Evolutionary conservation across 2,113 vertebrate species (phyloP).

Genomic region (Lamprotornis superbus): DNA sequence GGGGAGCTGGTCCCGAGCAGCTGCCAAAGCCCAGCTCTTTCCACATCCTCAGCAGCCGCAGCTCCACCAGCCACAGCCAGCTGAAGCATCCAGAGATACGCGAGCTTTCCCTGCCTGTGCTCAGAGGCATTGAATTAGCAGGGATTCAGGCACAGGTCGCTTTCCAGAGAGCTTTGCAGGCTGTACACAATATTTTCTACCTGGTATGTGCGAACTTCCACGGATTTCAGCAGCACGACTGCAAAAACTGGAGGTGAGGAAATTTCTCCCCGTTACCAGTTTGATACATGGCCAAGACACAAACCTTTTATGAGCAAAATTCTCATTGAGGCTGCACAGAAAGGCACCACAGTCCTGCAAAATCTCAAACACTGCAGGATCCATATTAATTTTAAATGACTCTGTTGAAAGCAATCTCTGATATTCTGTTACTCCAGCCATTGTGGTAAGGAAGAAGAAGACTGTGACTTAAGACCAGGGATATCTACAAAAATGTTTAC

Average conservation of each 20-base stretch:
- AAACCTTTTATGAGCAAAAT: neutral
- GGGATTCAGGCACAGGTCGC: neutral
- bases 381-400: neutral
- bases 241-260: neutral
- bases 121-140: neutral
- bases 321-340: neutral
- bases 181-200: neutral
- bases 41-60: neutral
- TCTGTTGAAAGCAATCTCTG: neutral
- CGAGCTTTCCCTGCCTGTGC: neutral
- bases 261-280: neutral
- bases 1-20: neutral
- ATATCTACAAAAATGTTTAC: neutral
- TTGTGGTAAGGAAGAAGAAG: neutral
- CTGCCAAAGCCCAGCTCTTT: neutral
- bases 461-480: neutral
- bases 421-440: neutral
- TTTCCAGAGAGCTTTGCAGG: neutral
- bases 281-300: neutral
- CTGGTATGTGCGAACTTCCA: rapidly evolving
- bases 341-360: neutral
- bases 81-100: neutral
- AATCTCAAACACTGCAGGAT: neutral
- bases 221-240: neutral
- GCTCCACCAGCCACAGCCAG: neutral